phyloP scores from a whole-genome alignment of 2,797 vertebrate species.

The Pteropus rufus region DNA sequence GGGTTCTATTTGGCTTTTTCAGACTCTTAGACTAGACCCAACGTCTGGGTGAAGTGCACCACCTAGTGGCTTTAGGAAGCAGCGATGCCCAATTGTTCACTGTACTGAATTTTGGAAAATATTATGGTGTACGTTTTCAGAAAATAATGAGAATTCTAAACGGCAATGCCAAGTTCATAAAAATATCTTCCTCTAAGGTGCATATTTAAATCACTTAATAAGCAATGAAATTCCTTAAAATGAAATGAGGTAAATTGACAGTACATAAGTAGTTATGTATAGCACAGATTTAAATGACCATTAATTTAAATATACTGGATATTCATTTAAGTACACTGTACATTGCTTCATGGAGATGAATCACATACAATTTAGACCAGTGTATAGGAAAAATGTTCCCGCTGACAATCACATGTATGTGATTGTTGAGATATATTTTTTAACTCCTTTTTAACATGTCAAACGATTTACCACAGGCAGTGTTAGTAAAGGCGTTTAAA shows the following conservation, averaged over 20 bases:
- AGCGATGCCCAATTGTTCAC: not conserved
- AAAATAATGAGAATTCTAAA: not conserved
- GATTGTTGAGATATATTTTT: not conserved
- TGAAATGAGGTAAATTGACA: not conserved
- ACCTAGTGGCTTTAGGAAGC: constrained; percentile 79
- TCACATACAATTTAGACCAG: not conserved
- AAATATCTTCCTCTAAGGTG: not conserved
- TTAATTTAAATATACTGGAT: not conserved
- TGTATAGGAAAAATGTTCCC: not conserved
- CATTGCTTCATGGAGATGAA: not conserved
- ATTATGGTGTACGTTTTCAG: not conserved
- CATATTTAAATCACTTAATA: not conserved
- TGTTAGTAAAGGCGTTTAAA: not conserved
- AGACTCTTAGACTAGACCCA: not conserved
- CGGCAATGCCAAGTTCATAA: not conserved
- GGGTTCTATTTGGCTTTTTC: not conserved
- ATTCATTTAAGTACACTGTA: not conserved
- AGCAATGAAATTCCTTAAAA: not conserved
- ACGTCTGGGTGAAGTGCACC: constrained; percentile 78
- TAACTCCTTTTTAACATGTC: not conserved
- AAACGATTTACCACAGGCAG: not conserved
- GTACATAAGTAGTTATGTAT: not conserved
- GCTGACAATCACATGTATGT: not conserved
- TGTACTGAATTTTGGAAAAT: not conserved
- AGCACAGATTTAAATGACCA: not conserved